phyloP scores from a whole-genome alignment of 2,113 vertebrate species.

The Neodon shergylaensis region DNA sequence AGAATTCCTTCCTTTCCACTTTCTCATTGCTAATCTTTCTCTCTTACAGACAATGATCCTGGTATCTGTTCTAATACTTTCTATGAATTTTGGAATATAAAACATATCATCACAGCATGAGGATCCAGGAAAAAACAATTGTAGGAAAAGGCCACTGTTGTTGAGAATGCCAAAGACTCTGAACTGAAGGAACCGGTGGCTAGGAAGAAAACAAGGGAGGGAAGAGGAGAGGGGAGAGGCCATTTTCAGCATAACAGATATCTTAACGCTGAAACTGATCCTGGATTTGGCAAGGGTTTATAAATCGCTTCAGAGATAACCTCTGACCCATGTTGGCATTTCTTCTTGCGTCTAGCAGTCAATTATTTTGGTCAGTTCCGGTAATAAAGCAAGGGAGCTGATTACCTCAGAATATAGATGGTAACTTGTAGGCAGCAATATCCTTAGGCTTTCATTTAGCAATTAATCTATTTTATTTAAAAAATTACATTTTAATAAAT shows the following conservation, averaged over 20 bases:
- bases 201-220: neutral
- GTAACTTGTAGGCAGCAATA: slow-evolving; percentile 56
- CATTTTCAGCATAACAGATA: slow-evolving; percentile 46
- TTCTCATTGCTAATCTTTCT: neutral
- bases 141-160: neutral
- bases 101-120: neutral
- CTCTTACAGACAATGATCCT: neutral
- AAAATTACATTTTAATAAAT: neutral
- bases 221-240: neutral
- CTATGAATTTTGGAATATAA: slow-evolving; percentile 17
- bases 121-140: neutral
- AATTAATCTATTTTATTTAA: neutral
- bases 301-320: slow-evolving; percentile 4
- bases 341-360: slow-evolving; percentile 26
- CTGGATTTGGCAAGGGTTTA: slow-evolving; percentile 44
- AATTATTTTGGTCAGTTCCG: slow-evolving; percentile 33
- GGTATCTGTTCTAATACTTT: neutral
- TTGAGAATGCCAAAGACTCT: neutral
- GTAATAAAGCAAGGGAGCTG: neutral
- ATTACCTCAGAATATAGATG: slow-evolving; percentile 27
- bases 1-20: neutral
- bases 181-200: neutral
- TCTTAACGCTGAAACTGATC: slow-evolving; percentile 51
- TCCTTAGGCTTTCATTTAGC: slow-evolving; percentile 46
- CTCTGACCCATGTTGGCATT: slow-evolving; percentile 24